Conservation (phyloP, 2,888 invertebrate species). For the Macrophya annulata region DNA sequence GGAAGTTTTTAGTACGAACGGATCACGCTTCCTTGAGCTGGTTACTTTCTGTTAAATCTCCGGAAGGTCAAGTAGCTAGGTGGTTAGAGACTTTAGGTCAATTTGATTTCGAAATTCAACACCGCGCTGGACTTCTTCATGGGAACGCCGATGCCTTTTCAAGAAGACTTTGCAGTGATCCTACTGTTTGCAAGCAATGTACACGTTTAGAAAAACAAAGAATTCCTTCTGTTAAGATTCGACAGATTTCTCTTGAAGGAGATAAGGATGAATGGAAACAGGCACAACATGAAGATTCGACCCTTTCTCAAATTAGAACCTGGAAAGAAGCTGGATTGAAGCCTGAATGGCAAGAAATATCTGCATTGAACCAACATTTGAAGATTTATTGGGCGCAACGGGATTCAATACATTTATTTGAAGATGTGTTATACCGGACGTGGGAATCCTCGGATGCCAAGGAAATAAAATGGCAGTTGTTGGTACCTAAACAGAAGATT, state of each 20-base stretch:
- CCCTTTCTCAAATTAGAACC: neutral
- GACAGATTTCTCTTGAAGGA: neutral
- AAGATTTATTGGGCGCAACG: slow-evolving; percentile 63
- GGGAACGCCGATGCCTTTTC: slow-evolving; percentile 66
- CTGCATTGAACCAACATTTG: slow-evolving; percentile 4
- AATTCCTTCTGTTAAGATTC: neutral
- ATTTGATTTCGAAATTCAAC: slow-evolving; percentile 67
- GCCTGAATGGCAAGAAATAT: slow-evolving; percentile 59
- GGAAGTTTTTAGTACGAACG: slow-evolving; percentile 67
- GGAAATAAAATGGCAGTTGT: slow-evolving; percentile 50
- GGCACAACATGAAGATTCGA: neutral
- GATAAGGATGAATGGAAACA: neutral
- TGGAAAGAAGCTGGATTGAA: slow-evolving; percentile 44
- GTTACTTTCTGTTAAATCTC: slow-evolving; percentile 70
- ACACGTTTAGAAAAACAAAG: slow-evolving; percentile 23
- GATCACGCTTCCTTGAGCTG: slow-evolving; percentile 71
- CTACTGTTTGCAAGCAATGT: slow-evolving; percentile 55
- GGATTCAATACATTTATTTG: slow-evolving; percentile 60
- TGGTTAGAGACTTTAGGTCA: slow-evolving; percentile 70
- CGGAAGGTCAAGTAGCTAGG: slow-evolving; percentile 71
- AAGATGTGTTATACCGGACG: slow-evolving; percentile 57
- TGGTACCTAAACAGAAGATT: slow-evolving; percentile 56
- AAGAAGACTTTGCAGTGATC: slow-evolving; percentile 60
- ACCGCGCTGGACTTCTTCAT: slow-evolving; percentile 63
- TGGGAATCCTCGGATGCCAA: slow-evolving; percentile 59